A percentile compares a stretch with the other conserved stretches of the same genome.
phyloP scores from a whole-genome alignment of 2,888 invertebrate genomes.

The Cheilosia vulpina region DNA sequence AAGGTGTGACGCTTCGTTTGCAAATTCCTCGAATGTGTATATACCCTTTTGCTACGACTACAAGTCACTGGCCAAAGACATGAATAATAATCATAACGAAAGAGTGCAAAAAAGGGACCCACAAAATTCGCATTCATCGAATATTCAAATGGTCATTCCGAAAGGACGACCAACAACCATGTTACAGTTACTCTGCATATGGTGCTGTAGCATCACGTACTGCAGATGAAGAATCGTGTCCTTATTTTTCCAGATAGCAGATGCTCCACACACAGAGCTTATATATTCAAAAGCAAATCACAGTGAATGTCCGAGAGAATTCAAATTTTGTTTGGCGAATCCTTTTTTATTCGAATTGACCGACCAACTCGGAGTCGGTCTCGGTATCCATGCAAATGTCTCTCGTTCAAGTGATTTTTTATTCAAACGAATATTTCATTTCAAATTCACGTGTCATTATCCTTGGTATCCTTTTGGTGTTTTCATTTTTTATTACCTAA shows the following conservation, averaged over 20 bases:
- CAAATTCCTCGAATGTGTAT: constrained; percentile 51
- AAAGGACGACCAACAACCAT: constrained; percentile 7
- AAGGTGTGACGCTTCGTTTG: constrained; percentile 73
- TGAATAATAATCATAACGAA: constrained; percentile 71
- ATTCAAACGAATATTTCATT: constrained; percentile 63
- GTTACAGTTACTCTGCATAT: constrained; percentile 68
- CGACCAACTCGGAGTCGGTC: constrained; percentile 10
- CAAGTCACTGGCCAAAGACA: constrained; percentile 42
- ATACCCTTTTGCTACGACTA: constrained; percentile 19
- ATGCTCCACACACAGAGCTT: constrained; percentile 44
- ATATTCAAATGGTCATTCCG: constrained; percentile 74
- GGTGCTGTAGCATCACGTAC: constrained; percentile 65
- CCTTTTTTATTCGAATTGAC: constrained; percentile 46
- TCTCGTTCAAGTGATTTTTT: constrained; percentile 53
- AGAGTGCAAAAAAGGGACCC: constrained; percentile 3
- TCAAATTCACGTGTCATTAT: constrained; percentile 59
- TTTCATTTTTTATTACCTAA: constrained; percentile 66
- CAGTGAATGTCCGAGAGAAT: constrained; percentile 63
- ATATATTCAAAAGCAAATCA: constrained; percentile 61
- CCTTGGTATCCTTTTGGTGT: constrained; percentile 42
- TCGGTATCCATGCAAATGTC: constrained; percentile 66
- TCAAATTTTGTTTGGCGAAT: constrained; percentile 53
- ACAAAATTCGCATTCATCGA: constrained; percentile 71
- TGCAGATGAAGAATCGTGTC: constrained; percentile 59
- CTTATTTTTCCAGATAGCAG: constrained; percentile 50